Percentiles rank a stretch among this genome's conserved stretches.
phyloP scores from a whole-genome alignment of 2,888 invertebrate species.

The Lobophora halterata region DNA sequence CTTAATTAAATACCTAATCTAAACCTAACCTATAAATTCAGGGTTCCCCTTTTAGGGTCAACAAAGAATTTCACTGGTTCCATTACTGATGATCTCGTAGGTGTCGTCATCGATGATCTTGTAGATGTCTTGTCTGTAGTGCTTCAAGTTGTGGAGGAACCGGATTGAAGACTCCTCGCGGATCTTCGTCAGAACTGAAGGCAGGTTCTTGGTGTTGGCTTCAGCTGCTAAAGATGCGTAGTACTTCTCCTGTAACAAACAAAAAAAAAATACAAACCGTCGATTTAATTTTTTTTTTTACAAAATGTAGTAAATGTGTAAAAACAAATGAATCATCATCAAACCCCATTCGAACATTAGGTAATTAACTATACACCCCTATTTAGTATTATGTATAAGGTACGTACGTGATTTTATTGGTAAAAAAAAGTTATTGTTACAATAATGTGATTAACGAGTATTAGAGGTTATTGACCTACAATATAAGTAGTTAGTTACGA shows the following conservation, averaged over 20 bases:
- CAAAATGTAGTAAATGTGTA: no score
- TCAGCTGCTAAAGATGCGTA: conserved; percentile 84
- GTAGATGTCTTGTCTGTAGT: conserved; percentile 84
- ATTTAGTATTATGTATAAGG: no score
- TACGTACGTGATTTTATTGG: no score
- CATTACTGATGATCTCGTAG: conserved; percentile 75
- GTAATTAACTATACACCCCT: no score
- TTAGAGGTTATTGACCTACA: no score
- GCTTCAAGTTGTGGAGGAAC: conserved; percentile 82
- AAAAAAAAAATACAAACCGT: no score
- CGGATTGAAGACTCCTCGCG: conserved; percentile 83
- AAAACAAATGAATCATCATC: no score
- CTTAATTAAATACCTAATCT: conserved; percentile 23
- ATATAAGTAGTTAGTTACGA: no score
- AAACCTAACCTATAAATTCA: conserved; percentile 24
- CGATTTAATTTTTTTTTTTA: no score
- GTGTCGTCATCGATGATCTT: conserved; percentile 84
- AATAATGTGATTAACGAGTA: no score
- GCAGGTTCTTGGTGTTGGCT: conserved; percentile 82
- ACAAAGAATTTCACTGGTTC: conserved; percentile 67
- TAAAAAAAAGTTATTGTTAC: no score
- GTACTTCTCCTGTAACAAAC: conserved; percentile 82
- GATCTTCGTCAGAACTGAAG: conserved; percentile 84
- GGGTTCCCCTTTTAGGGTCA: conserved; percentile 43
- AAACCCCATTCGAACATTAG: no score